phyloP scores from a whole-genome alignment of 53 echinoderm and acorn worm genomes.

The Echinometra lucunter region DNA sequence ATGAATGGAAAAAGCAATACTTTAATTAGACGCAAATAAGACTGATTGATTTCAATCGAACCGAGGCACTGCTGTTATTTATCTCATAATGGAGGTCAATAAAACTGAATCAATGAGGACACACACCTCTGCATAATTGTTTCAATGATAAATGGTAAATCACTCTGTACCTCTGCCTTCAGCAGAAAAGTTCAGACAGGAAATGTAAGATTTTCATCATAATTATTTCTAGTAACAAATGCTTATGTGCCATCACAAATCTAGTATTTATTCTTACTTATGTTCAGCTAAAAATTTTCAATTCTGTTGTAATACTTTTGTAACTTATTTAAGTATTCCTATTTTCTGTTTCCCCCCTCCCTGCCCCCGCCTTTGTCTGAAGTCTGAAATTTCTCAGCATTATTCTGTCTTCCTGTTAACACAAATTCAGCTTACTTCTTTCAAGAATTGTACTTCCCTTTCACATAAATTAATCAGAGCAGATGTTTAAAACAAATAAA shows the following conservation, averaged over 20 bases:
- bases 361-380: neutral
- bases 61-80: neutral
- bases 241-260: neutral
- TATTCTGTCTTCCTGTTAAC: neutral
- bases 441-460: too few relatives aligned
- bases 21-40: slow-evolving; percentile 13
- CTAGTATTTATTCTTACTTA: neutral
- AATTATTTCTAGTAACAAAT: too few relatives aligned
- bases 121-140: too few relatives aligned
- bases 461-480: neutral
- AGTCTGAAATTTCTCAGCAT: neutral
- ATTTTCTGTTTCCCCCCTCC: neutral
- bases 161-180: too few relatives aligned
- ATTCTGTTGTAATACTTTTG: neutral
- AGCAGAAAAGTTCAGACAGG: too few relatives aligned
- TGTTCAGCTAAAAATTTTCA: neutral
- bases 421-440: neutral
- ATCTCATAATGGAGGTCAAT: slow-evolving; percentile 3
- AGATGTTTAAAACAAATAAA: neutral
- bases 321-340: neutral
- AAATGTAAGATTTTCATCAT: too few relatives aligned
- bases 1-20: neutral
- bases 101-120: neutral
- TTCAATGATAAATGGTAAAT: too few relatives aligned
- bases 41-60: slow-evolving; percentile 2